Evolutionary conservation across 2,888 invertebrate genomes (phyloP), one percentile per base, ranked within the genome.

Genomic region (Cephonodes hylas): DNA sequence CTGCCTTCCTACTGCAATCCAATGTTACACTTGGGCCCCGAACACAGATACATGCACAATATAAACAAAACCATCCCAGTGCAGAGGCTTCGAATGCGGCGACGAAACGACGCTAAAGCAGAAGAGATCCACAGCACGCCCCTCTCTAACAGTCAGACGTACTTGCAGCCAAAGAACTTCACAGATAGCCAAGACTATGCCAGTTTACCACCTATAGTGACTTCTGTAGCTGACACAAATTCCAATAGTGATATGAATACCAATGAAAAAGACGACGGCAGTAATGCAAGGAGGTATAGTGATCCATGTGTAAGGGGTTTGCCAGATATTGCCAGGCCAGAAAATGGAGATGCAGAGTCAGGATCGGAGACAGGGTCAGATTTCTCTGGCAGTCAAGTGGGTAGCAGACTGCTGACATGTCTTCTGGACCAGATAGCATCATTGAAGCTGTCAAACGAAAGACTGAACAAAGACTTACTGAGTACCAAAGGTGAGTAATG

Each of bases 361-460:
- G 93, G 88, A 23, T 93, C 94, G 0, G 94, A 94, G 59, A 92
- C 91, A 10, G 91, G 93, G 67, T 94, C 94, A 3, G 87, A 89
- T 31, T 80, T 90, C 23, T 93, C 93, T 1, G 91, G 91, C 0
- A 93, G 93, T 70, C 88, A 91, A 63, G 90, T 93, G 59, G 95
- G 94, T 56, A 94, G 93, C 67, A 90, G 94, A 68, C 81, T 95
- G 56, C 83, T 95, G 48, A 87, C 94, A 58, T 94, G 95, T 64
- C 89, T 96, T 34, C 93, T 96, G 67, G 96, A 96, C 75, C 96
- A 96, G 89, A 95, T 96, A 69, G 91, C 94, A 75, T 83, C 94
- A 61, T 80, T 96, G 71, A 96, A 96, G 79, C 94, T 95, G 72
- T 93, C 94, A 63, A 96, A 96, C 85, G 94, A 95, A 72, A 95